Evolutionary conservation across 2,888 invertebrate genomes (phyloP), one percentile per base, ranked within the genome.

Genomic region (Dryococelus australis): DNA sequence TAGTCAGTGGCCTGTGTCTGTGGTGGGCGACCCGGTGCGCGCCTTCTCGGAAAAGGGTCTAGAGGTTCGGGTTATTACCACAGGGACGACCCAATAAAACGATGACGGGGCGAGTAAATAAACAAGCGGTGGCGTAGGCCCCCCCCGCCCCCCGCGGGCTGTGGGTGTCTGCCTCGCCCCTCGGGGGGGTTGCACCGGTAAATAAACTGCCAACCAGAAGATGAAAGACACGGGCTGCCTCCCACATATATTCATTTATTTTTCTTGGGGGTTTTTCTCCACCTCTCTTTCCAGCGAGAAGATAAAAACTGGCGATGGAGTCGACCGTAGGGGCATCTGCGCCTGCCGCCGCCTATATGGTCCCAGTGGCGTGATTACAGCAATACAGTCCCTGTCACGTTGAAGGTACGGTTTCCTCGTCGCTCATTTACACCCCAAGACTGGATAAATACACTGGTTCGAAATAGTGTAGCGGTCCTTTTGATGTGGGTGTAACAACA

Each of bases 201-300:
- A 65, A 65, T n/a, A 65, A 65, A 65, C 65, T 65, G 65, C 65
- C 65, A 65, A 65, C 65, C 65, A 65, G 65, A 65, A 65, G 65
- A 65, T 65, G 65, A 65, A 65, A 65, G 65, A 65, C 65, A n/a
- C 65, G 65, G 65, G 0, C 65, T 65, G 65, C 65, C 16, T 65
- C 24, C n/a, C 65, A 65, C 13, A n/a, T 65, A n/a, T 65, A 65
- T 65, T 65, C 20, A 65, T 65, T 65, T 65, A 47, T 47, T 65
- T 65, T 65, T 65, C n/a, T 65, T 65, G 65, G n/a, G 8, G 10
- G 20, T 65, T 65, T 65, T 20, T 51, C n/a, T 51, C 51, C 20
- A 16, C 24, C 10, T 24, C 65, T 65, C n/a, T n/a, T 20, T 5
- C 65, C 65, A n/a, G 8, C 65, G n/a, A 20, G 16, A 8, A n/a